phyloP scores from a whole-genome alignment of 2,888 invertebrate species.

The Agonopterix heracliana region DNA sequence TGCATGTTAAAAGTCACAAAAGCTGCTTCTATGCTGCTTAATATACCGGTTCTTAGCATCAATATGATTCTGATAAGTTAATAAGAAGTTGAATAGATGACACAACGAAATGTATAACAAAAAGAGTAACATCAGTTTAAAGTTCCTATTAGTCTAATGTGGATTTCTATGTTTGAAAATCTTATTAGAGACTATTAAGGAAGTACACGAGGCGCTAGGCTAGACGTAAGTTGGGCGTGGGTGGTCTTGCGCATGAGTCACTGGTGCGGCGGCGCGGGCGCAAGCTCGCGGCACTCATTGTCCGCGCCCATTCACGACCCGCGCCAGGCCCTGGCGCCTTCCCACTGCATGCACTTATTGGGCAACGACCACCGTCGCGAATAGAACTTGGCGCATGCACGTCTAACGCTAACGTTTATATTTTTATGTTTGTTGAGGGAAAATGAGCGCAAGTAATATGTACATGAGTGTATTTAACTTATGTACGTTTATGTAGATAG shows the following conservation, averaged over 20 bases:
- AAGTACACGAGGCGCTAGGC: constrained; percentile 12
- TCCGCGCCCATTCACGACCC: constrained; percentile 44
- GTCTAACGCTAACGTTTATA: neutral
- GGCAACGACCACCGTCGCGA: constrained; percentile 24
- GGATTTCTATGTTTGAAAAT: constrained; percentile 1
- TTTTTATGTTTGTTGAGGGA: too few relatives aligned
- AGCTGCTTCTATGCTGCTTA: too few relatives aligned
- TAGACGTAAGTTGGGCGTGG: constrained; percentile 20
- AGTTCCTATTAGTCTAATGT: constrained; percentile 5
- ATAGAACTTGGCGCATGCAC: neutral
- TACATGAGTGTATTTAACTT: too few relatives aligned
- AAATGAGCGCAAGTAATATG: too few relatives aligned
- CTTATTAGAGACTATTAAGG: constrained; percentile 15
- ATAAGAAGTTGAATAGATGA: too few relatives aligned
- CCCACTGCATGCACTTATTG: constrained; percentile 29
- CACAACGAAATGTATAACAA: too few relatives aligned
- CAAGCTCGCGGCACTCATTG: constrained; percentile 43
- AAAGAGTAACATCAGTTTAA: constrained; percentile 2
- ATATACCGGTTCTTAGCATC: too few relatives aligned
- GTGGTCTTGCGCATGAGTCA: constrained; percentile 33
- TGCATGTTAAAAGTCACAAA: too few relatives aligned
- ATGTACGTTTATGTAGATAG: too few relatives aligned
- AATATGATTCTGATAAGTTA: too few relatives aligned
- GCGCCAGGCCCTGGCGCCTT: constrained; percentile 24
- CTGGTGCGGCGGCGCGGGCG: constrained; percentile 21